These are phyloP conservation scores for Bicyclus anynana DNA, from an alignment of 1,140 invertebrate genomes.

Conservation along the genomic window DNA sequence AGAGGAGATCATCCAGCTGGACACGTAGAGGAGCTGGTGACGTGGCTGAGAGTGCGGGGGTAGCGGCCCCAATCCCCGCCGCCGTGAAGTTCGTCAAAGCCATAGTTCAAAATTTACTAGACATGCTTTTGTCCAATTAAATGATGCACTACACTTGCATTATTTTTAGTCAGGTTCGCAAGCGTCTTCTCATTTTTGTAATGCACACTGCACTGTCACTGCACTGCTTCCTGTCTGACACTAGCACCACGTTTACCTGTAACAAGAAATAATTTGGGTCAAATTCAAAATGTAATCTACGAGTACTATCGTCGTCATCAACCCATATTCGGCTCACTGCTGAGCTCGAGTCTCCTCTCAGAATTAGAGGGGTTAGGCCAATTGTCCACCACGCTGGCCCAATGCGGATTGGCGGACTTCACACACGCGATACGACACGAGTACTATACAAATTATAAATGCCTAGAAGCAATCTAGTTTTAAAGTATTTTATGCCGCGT, in stretches of 20 bases:
- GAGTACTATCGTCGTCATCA: too few relatives aligned
- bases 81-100: constrained; percentile 64
- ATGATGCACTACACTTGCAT: constrained; percentile 49
- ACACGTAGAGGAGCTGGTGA: constrained; percentile 48
- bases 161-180: constrained; percentile 37
- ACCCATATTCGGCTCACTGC: too few relatives aligned
- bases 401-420: too few relatives aligned
- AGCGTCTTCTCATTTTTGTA: constrained; percentile 48
- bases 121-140: constrained; percentile 57
- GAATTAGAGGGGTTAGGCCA: too few relatives aligned
- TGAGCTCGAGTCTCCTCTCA: too few relatives aligned
- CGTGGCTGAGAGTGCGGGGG: constrained; percentile 43
- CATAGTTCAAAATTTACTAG: constrained; percentile 53
- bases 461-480: too few relatives aligned
- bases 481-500: background rate
- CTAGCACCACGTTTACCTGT: constrained; percentile 26
- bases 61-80: constrained; percentile 42
- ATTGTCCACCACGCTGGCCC: too few relatives aligned
- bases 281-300: too few relatives aligned
- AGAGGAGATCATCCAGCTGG: constrained; percentile 58
- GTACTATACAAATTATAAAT: too few relatives aligned
- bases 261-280: too few relatives aligned
- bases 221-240: constrained; percentile 28
- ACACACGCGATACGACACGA: too few relatives aligned
- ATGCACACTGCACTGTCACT: constrained; percentile 38